Base-by-base conservation (phyloP, 2,888 invertebrate species). In the Morpho deidamia region DNA sequence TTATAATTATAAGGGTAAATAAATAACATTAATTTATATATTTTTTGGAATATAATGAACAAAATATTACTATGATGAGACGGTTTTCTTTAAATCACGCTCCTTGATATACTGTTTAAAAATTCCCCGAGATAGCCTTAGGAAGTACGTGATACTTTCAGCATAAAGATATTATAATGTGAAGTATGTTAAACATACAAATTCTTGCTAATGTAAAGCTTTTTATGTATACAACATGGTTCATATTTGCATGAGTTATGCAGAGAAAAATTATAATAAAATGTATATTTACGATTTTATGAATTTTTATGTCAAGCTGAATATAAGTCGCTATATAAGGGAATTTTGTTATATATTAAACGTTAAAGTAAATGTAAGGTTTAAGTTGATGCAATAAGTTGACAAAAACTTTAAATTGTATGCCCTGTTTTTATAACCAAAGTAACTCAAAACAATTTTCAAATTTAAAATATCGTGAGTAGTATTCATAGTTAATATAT, bases 41-140 rank as follows among this genome's bases (percentile, higher is more conserved):
- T n/a, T n/a, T n/a, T n/a, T n/a, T n/a, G n/a, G n/a, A n/a, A n/a
- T n/a, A n/a, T n/a, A n/a, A n/a, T n/a, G n/a, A 42, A 41, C 37
- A 55, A 52, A 50, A 57, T 50, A 35, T 37, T 37, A 49, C 10
- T 39, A 53, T 49, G 50, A 55, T 50, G 43, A 55, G 49, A 37
- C 37, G 23, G 43, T 42, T 46, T 34, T 62, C 65, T 59, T 65
- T 62, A 61, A 63, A 65, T 55, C 66, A 60, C 64, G 62, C 53
- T 50, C 59, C 49, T 55, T 68, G 69, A 71, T 72, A 71, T 68
- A 73, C 65, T 64, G 63, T 56, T 62, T 34, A 12, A 56, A 64
- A 65, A 65, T 56, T 56, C 59, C 57, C 57, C 64, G 53, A 56
- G 74, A 74, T 72, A 74, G 68, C 72, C 70, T 65, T 55, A 59